Base-by-base conservation (phyloP, 2,797 vertebrate species). In the Furcifer pardalis region DNA sequence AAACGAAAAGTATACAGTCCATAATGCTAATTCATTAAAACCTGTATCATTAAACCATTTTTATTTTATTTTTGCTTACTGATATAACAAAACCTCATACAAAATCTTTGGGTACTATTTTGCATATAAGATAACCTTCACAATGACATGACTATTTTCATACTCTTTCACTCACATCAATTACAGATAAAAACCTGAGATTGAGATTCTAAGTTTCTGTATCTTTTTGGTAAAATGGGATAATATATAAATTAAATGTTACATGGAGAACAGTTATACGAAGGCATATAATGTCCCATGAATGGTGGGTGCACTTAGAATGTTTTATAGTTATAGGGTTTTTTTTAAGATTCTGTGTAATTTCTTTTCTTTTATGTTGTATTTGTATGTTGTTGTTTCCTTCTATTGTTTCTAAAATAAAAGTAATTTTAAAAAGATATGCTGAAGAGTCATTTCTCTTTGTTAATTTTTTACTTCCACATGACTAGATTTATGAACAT, bases 101-200 rank as follows among this genome's bases (percentile, higher is more conserved):
- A 71, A 42, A 25, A 92, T 74, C 59, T n/a, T 88, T 90, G 78
- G 81, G 87, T 91, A 85, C 79, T 80, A 81, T 52, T 89, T 84
- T 81, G 82, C 90, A 89, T 86, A 91, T 83, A 91, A 94, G 91
- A 93, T 90, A 89, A 56, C 91, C 88, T 92, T 89, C 86, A 90
- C 87, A 88, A 94, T 92, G 92, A 91, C 93, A 91, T 89, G 90
- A 88, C 90, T 95, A 91, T 91, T 90, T 92, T 93, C 93, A 91
- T 90, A 89, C 95, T 89, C 92, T 56, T 89, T 93, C 93, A 88
- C 94, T 94, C 93, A 95, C 93, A 74, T 46, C 80, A 92, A 94
- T 89, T 92, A 95, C 93, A 94, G 93, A 95, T 91, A 87, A 94
- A 94, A 94, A 90, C 82, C 86, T 88, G 91, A 87, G 90, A 92